Evolutionary conservation across 2,113 vertebrate genomes (phyloP).

Genomic region (Heterochromis multidens): DNA sequence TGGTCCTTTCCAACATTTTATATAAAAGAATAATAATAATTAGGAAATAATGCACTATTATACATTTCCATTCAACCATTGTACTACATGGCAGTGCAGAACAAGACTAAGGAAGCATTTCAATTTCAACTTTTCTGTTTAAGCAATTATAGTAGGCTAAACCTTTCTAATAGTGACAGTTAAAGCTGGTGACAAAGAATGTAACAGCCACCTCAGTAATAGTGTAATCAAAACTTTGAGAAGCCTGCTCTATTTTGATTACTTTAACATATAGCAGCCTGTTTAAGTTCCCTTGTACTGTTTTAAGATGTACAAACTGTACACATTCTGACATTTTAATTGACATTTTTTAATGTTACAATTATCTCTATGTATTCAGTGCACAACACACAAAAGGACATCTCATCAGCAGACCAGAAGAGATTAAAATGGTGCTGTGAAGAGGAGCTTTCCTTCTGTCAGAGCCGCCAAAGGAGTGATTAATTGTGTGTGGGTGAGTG

Average conservation of each 20-base stretch:
- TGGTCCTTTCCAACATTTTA: not conserved
- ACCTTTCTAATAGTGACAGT: no score
- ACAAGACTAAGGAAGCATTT: no score
- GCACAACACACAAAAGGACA: not conserved
- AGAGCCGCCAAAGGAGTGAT: slow-evolving; percentile 29
- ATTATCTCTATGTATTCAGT: not conserved
- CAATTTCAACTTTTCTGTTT: no score
- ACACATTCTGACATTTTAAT: not conserved
- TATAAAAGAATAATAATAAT: not conserved
- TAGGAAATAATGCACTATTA: not conserved
- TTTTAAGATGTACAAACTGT: not conserved
- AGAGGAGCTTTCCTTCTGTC: slow-evolving; percentile 28
- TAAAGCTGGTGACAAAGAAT: no score
- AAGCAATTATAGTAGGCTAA: no score
- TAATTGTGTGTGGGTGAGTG: slow-evolving; percentile 8
- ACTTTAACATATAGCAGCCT: not conserved
- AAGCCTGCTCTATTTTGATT: no score
- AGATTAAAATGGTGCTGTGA: not conserved
- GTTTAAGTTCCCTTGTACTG: not conserved
- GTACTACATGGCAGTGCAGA: no score
- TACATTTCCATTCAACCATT: not conserved
- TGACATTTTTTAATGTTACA: not conserved
- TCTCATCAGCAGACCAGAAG: not conserved
- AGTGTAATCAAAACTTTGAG: no score
- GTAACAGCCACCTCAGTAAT: no score